Percentiles rank a stretch among this genome's conserved stretches.
Conservation (phyloP, 2,888 invertebrate species). For the Scrobipalpa atriplicella region DNA sequence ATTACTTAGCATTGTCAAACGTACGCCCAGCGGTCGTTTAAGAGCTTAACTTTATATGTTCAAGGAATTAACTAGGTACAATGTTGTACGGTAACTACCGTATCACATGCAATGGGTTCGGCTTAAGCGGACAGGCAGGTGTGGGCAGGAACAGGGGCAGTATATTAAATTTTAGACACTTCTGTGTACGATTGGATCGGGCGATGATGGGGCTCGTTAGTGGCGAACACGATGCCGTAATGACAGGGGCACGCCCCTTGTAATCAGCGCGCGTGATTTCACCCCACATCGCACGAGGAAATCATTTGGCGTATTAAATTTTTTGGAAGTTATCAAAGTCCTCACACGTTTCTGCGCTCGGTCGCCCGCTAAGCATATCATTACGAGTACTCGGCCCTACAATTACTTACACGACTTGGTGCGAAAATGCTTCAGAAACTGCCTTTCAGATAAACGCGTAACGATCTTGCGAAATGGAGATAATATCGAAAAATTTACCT, state of each 20-base stretch:
- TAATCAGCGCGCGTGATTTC: conserved; percentile 69
- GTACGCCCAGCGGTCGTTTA: neutral
- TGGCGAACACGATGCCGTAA: conserved; percentile 61
- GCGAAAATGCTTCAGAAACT: conserved; percentile 58
- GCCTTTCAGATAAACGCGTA: conserved; percentile 35
- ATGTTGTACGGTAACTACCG: conserved; percentile 10
- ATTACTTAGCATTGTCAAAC: conserved; percentile 21
- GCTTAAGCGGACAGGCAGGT: conserved; percentile 10
- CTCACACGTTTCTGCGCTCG: conserved; percentile 57
- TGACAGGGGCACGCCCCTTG: conserved; percentile 70
- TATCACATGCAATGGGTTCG: neutral
- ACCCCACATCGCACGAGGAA: conserved; percentile 72
- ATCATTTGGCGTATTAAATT: conserved; percentile 68
- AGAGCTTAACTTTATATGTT: conserved; percentile 8
- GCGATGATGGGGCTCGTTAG: conserved; percentile 58
- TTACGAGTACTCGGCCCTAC: conserved; percentile 61
- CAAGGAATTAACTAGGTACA: conserved; percentile 7
- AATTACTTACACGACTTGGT: conserved; percentile 64
- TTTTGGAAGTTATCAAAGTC: conserved; percentile 68
- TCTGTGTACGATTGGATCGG: conserved; percentile 26
- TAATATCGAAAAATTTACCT: conserved; percentile 21
- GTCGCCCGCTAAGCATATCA: conserved; percentile 66
- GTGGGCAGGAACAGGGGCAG: conserved; percentile 10
- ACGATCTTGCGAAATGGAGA: conserved; percentile 21
- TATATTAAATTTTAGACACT: conserved; percentile 27